Conservation (phyloP, 1,140 invertebrate genomes). For the Diploscapter pachys region DNA sequence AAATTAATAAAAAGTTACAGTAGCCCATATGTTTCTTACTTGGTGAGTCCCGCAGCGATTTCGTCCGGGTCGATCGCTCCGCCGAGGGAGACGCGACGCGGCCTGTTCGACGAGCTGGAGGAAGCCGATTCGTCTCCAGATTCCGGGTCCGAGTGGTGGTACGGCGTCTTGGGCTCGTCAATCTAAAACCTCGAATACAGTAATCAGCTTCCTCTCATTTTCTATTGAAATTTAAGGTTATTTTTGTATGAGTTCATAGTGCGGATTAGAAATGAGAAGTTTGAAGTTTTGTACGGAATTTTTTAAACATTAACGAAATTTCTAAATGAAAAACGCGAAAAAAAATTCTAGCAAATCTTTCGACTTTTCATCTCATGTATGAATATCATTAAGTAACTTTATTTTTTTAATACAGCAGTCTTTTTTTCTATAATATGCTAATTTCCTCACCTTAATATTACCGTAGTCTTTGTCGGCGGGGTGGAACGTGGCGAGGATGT, state of each 20-base stretch:
- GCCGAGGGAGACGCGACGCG: conserved; percentile 55
- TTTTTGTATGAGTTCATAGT: no score
- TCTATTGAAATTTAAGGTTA: no score
- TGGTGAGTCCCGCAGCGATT: conserved; percentile 37
- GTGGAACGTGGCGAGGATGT: conserved; percentile 95
- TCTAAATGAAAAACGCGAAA: not conserved
- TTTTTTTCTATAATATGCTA: not conserved
- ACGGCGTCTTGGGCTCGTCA: conserved; percentile 83
- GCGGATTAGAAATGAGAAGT: conserved; percentile 26
- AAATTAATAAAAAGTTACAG: conserved; percentile 9
- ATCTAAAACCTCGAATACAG: conserved; percentile 42
- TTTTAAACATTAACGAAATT: conserved; percentile 5
- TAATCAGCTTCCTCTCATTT: not conserved
- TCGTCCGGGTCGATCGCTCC: conserved; percentile 55
- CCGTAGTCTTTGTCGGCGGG: conserved; percentile 97
- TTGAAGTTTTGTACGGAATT: not conserved
- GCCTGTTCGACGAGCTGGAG: conserved; percentile 27
- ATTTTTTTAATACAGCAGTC: conserved; percentile 1
- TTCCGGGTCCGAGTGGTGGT: conserved; percentile 70
- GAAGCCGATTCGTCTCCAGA: conserved; percentile 67
- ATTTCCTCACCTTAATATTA: conserved; percentile 80
- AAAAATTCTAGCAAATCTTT: conserved; percentile 12
- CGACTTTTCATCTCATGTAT: conserved; percentile 1
- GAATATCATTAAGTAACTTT: not conserved
- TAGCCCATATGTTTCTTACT: conserved; percentile 20